These are phyloP conservation scores for Xiphias gladius DNA, from an alignment of 2,113 vertebrate genomes.

Conservation along the genomic window DNA sequence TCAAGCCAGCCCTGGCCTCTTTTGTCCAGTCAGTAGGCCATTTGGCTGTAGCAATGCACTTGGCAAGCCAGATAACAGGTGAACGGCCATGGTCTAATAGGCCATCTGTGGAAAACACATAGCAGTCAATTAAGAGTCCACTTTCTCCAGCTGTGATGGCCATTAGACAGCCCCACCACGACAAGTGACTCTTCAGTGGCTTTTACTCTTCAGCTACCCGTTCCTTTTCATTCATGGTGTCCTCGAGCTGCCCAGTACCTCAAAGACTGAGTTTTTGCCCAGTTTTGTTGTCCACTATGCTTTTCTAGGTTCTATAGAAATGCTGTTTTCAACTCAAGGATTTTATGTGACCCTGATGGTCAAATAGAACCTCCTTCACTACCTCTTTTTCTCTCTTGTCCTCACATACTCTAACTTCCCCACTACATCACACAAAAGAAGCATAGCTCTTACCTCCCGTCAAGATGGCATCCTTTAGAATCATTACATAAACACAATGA, in stretches of 20 bases:
- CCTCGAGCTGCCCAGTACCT: constrained; percentile 58
- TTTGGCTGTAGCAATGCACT: constrained; percentile 71
- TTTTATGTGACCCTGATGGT: constrained; percentile 79
- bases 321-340: constrained; percentile 60
- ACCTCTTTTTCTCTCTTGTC: constrained; percentile 30
- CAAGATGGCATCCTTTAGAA: constrained; percentile 52
- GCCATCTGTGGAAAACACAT: constrained; percentile 81
- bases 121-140: constrained; percentile 82
- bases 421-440: constrained; percentile 48
- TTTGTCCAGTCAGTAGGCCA: constrained; percentile 75
- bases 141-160: constrained; percentile 73
- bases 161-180: constrained; percentile 75
- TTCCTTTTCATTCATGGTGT: constrained; percentile 55
- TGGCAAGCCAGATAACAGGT: constrained; percentile 70
- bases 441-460: constrained; percentile 24
- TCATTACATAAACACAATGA: constrained; percentile 40
- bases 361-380: constrained; percentile 65
- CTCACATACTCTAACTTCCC: constrained; percentile 36
- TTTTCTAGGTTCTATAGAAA: constrained; percentile 65
- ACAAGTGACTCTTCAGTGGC: constrained; percentile 83
- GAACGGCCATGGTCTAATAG: constrained; percentile 80
- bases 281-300: constrained; percentile 60
- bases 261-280: constrained; percentile 60
- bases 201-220: constrained; percentile 67
- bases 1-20: constrained; percentile 53